Base-by-base conservation (phyloP, 2,113 vertebrate species). In the Platycercus adscitus region DNA sequence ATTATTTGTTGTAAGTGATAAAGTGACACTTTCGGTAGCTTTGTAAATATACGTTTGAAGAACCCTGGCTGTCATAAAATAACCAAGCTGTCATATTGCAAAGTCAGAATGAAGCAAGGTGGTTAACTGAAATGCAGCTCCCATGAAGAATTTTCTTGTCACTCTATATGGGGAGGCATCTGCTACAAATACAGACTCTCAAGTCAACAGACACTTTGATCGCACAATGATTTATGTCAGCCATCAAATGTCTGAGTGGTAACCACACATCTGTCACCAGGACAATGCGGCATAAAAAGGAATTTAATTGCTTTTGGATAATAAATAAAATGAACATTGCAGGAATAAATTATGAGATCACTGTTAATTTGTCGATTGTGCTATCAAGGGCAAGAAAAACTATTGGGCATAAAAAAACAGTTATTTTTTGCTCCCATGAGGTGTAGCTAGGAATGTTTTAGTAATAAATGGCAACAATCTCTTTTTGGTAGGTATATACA, bases 191-290 rank as follows among this genome's bases (percentile, higher is more conserved):
- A 95, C 95, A 97, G 95, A 91, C 97, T 95, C 89, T 96, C 94
- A 71, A 97, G 95, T 97, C 96, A 96, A 97, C 66, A 97, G 97
- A 97, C 96, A 96, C 96, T 98, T 98, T 98, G 98, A 99, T 98
- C 89, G 25, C 68, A 86, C 88, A 91, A 97, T 98, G 98, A 99
- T 98, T 98, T 98, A 98, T 98, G 98, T 97, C 97, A 97, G 94
- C 93, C 92, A 84, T 98, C 98, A 97, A 97, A 97, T 92, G 92
- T 97, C 89, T 91, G 98, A 97, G 96, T 98, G 97, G 98, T 97
- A 98, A 95, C 97, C 97, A 96, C 97, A 96, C 97, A 98, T 98
- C 97, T 98, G 97, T 98, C 97, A 98, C 91, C 92, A 91, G 90
- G 95, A 98, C 95, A 97, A 93, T 95, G 97, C 96, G 96, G 96